Evolutionary conservation across 2,888 invertebrate species (phyloP), one percentile per base, ranked within the genome.

Genomic region (Cephus pygmeus): DNA sequence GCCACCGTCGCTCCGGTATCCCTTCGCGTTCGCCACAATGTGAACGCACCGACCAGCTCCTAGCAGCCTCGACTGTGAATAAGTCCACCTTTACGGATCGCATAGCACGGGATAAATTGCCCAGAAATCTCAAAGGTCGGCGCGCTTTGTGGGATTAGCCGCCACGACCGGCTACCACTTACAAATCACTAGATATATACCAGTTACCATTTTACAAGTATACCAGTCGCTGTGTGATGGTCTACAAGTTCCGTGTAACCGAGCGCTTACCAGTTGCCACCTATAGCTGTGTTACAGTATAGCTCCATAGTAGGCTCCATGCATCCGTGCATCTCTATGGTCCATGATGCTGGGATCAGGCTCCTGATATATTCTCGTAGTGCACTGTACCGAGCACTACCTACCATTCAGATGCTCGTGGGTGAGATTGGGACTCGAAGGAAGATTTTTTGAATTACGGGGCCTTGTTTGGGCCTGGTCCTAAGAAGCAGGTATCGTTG

Each of bases 141-240:
- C 83, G 73, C 81, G 83, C 88, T 89, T 88, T 88, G 88, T 88
- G 81, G 88, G 89, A 90, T 89, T 89, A 89, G 87, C 76, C 80
- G 75, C 79, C 82, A 84, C 85, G 82, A 82, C 82, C 79, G 86
- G 86, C 88, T 89, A 87, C 88, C 86, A 86, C 86, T 85, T 85
- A 88, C 86, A 88, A 88, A 89, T 89, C 87, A 88, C 85, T 84
- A 83, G 74, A 30, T 33, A 34, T 87, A 86, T 88, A 88, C 88
- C 88, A 89, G 88, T 88, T 88, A 86, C 85, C 86, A 87, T 87
- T 87, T 85, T 78, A 76, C 81, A 79, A 74, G 81, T 71, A 34
- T 71, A n/a, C 71, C 71, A 23, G 71, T 2, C 23, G 56, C 56
- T 23, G 9, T 56, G 56, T 23, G 56, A 56, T 9, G 56, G 56